phyloP scores from a whole-genome alignment of 2,113 vertebrate genomes.

The Benthochromis sp. region DNA sequence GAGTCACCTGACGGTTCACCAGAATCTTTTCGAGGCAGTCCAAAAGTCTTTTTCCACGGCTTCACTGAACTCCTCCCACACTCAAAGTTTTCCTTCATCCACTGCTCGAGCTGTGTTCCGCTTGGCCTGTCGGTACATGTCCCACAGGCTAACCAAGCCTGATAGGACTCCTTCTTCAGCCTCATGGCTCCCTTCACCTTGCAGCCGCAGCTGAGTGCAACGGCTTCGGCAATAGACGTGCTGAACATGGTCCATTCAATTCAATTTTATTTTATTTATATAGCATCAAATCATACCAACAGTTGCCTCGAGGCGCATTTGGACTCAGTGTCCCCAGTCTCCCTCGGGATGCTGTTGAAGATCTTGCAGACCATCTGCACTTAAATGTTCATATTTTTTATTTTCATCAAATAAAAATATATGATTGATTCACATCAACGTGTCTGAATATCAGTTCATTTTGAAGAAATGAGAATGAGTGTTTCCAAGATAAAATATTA shows the following conservation, averaged over 20 bases:
- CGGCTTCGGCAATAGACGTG: fast-evolving
- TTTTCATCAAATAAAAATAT: neutral
- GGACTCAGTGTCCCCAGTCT: neutral
- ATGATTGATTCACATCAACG: fast-evolving
- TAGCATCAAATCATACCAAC: fast-evolving
- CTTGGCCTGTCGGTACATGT: neutral
- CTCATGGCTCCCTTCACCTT: fast-evolving
- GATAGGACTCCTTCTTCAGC: neutral
- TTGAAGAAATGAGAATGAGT: neutral
- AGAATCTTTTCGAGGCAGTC: neutral
- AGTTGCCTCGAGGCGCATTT: neutral
- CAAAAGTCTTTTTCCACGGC: fast-evolving
- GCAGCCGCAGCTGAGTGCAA: neutral
- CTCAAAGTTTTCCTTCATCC: fast-evolving
- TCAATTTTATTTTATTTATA: neutral
- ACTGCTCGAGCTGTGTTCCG: fast-evolving
- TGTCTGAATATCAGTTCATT: neutral
- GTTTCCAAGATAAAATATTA: neutral
- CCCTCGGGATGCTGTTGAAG: neutral
- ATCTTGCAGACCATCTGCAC: neutral
- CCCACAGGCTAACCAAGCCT: neutral
- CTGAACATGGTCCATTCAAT: neutral
- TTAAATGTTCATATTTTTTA: neutral
- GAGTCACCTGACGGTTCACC: neutral
- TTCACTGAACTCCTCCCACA: neutral